These are phyloP conservation scores for Conistra vaccinii DNA, from an alignment of 2,888 invertebrate genomes.

Conservation along the genomic window DNA sequence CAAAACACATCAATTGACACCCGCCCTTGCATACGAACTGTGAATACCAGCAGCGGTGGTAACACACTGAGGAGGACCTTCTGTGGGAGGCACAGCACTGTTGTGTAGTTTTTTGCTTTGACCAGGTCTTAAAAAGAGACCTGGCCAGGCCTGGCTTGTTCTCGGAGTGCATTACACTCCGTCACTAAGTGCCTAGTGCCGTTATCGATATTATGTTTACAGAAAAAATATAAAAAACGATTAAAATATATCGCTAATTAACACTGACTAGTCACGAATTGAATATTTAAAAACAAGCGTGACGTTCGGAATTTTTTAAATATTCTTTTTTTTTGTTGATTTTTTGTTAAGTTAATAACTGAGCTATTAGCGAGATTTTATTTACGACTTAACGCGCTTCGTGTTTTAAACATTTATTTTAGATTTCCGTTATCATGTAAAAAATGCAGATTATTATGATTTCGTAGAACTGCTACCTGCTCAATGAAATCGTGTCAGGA, in stretches of 20 bases:
- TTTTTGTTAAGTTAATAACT: constrained; percentile 40
- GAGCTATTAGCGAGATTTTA: constrained; percentile 43
- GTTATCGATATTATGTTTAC: constrained; percentile 6
- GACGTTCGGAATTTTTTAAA: constrained; percentile 25
- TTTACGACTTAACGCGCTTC: constrained; percentile 37
- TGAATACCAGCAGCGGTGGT: too few species aligned
- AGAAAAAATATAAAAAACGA: constrained; percentile 49
- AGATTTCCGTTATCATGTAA: constrained; percentile 55
- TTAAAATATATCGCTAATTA: constrained; percentile 59
- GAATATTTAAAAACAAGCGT: constrained; percentile 21
- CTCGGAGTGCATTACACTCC: neutral
- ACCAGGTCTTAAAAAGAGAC: neutral
- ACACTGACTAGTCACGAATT: constrained; percentile 54
- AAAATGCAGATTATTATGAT: constrained; percentile 33
- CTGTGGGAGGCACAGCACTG: too few species aligned
- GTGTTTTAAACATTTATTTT: constrained; percentile 47
- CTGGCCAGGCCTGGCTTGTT: neutral
- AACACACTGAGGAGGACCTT: too few species aligned
- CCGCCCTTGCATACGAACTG: too few species aligned
- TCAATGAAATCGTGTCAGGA: constrained; percentile 38
- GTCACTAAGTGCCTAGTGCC: neutral
- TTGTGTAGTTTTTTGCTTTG: neutral
- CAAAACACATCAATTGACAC: too few species aligned
- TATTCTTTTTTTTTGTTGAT: constrained; percentile 32
- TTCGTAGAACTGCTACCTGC: constrained; percentile 49